Percentiles rank a stretch among this genome's conserved stretches.
Evolutionary conservation across 1,140 invertebrate genomes (phyloP).

Genomic region (Leptopilina boulardi): DNA sequence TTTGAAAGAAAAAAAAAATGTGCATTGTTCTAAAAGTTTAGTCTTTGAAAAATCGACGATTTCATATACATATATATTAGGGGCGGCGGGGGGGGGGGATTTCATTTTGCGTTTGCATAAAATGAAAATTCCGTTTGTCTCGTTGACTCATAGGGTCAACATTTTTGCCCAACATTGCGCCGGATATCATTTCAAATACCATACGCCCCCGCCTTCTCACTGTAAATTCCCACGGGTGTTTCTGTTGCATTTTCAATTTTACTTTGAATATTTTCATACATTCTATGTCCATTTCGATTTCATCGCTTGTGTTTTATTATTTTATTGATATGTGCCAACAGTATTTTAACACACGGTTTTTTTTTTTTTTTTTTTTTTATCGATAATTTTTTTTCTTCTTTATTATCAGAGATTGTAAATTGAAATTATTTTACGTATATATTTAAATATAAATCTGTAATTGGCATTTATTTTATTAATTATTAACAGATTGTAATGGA

Average conservation of each 20-base stretch:
- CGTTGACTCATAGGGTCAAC: constrained; percentile 47
- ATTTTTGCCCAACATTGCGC: constrained; percentile 49
- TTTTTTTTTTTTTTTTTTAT: too few relatives aligned
- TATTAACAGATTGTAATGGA: too few relatives aligned
- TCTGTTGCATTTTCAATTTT: constrained; percentile 61
- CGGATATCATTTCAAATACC: constrained; percentile 41
- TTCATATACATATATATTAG: too few relatives aligned
- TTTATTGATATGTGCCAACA: neutral
- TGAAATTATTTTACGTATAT: too few relatives aligned
- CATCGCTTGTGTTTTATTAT: neutral
- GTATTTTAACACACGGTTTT: too few relatives aligned
- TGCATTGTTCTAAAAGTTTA: constrained; percentile 48
- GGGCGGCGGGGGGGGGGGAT: too few relatives aligned
- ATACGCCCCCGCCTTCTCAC: constrained; percentile 38
- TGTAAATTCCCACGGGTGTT: constrained; percentile 38
- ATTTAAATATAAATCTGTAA: too few relatives aligned
- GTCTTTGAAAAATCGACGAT: constrained; percentile 64
- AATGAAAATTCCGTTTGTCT: constrained; percentile 54
- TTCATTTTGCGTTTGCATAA: constrained; percentile 64
- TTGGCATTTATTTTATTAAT: too few relatives aligned
- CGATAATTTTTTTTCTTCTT: too few relatives aligned
- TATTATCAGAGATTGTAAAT: too few relatives aligned
- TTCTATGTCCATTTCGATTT: neutral
- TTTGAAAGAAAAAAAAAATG: constrained; percentile 54
- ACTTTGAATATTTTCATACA: constrained; percentile 52